phyloP scores from a whole-genome alignment of 2,113 vertebrate genomes.

The Myotis yumanensis region DNA sequence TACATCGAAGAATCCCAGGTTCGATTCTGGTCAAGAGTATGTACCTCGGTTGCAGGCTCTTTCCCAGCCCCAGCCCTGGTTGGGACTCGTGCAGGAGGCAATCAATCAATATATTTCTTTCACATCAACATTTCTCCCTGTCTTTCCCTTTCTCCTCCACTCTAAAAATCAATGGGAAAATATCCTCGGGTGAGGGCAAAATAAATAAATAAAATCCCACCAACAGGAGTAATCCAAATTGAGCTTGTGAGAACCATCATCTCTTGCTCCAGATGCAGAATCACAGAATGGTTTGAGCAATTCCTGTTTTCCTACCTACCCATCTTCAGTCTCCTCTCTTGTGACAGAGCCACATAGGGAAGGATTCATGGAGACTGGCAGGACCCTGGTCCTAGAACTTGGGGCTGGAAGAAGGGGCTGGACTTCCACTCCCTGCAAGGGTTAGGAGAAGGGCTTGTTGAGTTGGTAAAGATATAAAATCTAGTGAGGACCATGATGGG shows the following conservation, averaged over 20 bases:
- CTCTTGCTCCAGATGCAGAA: not conserved
- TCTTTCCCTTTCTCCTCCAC: no score
- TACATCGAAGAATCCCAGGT: no score
- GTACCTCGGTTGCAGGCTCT: no score
- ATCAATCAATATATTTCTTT: no score
- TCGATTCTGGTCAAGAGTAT: no score
- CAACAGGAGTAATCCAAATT: not conserved
- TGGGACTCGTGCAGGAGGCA: no score
- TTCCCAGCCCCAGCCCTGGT: no score
- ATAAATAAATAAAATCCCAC: not conserved
- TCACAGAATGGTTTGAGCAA: not conserved
- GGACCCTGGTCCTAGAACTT: not conserved
- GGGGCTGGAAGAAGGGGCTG: not conserved
- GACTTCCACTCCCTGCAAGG: not conserved
- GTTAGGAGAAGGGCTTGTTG: not conserved
- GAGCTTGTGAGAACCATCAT: not conserved
- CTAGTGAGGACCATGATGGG: not conserved
- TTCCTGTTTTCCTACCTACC: not conserved
- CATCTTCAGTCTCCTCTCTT: not conserved
- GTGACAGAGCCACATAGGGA: not conserved
- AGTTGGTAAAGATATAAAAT: not conserved
- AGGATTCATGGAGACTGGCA: not conserved
- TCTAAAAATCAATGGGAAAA: no score
- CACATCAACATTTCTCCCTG: no score
- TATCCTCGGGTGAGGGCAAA: no score